Percentiles rank a stretch among this genome's conserved stretches.
Conservation (phyloP, 2,888 invertebrate species). For the Spisula subtruncata region DNA sequence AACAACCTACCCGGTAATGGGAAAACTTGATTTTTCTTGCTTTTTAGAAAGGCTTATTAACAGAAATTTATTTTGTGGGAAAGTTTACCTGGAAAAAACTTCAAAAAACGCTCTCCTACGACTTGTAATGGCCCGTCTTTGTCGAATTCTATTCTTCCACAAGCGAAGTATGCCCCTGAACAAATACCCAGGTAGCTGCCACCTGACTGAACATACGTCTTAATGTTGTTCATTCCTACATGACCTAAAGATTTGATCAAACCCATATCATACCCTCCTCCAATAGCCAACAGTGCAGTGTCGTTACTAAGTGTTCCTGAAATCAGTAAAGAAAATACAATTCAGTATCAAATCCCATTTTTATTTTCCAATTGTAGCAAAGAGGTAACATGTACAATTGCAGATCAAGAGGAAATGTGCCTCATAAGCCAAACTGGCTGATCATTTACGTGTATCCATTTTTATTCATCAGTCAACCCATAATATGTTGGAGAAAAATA, state of each 20-base stretch:
- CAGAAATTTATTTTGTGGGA: too few relatives aligned
- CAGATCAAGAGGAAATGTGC: too few relatives aligned
- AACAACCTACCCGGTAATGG: too few relatives aligned
- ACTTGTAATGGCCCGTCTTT: slow-evolving; percentile 83
- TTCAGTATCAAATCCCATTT: too few relatives aligned
- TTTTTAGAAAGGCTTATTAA: too few relatives aligned
- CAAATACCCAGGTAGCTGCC: slow-evolving; percentile 85
- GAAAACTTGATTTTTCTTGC: too few relatives aligned
- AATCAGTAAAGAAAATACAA: neutral
- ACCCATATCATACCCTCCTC: slow-evolving; percentile 86
- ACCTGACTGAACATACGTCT: slow-evolving; percentile 81
- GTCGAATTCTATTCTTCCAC: slow-evolving; percentile 84
- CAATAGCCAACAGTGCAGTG: slow-evolving; percentile 75
- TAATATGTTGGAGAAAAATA: too few relatives aligned
- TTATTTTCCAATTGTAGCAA: too few relatives aligned
- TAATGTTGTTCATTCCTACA: slow-evolving; percentile 76
- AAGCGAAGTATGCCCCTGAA: slow-evolving; percentile 85
- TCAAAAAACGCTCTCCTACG: slow-evolving; percentile 80
- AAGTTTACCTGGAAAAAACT: slow-evolving; percentile 85
- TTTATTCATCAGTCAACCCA: too few relatives aligned
- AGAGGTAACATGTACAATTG: too few relatives aligned
- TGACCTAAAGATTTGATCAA: slow-evolving; percentile 78
- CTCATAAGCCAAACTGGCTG: too few relatives aligned
- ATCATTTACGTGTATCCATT: too few relatives aligned
- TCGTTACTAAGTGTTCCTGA: slow-evolving; percentile 54